Evolutionary conservation across 2,797 vertebrate genomes (phyloP), one percentile per base, ranked within the genome.

Genomic region (Lepilemur septentrionalis): DNA sequence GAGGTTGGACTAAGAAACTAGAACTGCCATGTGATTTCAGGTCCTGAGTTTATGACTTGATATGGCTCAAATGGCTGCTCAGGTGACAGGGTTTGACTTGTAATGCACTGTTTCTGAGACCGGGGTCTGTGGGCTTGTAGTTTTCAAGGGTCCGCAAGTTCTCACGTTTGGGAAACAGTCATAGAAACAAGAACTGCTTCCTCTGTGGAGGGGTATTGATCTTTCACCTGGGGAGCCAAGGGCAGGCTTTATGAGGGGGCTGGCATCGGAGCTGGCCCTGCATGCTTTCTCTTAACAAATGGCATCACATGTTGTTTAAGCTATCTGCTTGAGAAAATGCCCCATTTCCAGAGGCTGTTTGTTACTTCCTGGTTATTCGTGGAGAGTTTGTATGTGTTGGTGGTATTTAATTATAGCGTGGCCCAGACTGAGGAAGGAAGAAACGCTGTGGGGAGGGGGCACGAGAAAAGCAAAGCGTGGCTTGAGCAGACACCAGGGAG

Each of bases 141-240:
- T 76, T 91, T 69, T 69, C 80, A 80, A 93, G 59, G 61, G 63
- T 41, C 61, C 55, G 50, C 43, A 52, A 59, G n/a, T 96, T 86
- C 30, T 97, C 72, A 70, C 13, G 82, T 89, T 94, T 90, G 65
- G 85, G 59, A 94, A 96, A 79, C 63, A 72, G 41, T 65, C 70
- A 73, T 69, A 28, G 82, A 97, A 87, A 92, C 63, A 91, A 84
- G 83, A 89, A 94, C 93, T 96, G 89, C 70, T 95, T 89, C 61
- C 91, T 89, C 30, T 9, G 50, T 73, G 91, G 89, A 41, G 14
- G 30, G 38, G 69, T 95, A 95, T 57, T 93, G 94, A 94, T 91
- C 94, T 97, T 94, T 96, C 70, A 93, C 89, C 78, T 86, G 76
- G 48, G 81, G 91, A 84, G 86, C 57, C 91, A 79, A 93, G 75